These are phyloP conservation scores for Antheraea assamensis DNA, from an alignment of 2,888 invertebrate genomes.

Conservation along the genomic window DNA sequence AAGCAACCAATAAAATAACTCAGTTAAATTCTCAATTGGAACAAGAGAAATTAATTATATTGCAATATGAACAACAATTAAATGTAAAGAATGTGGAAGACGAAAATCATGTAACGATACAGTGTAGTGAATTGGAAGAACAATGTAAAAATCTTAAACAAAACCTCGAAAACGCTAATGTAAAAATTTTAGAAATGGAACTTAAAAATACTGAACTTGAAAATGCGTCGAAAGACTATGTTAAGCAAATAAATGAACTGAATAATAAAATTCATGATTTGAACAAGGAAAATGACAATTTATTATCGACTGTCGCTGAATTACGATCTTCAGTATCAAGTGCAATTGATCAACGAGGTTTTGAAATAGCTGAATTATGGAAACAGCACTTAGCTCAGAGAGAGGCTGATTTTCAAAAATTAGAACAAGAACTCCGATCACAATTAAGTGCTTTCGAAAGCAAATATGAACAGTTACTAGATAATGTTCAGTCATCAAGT, in stretches of 20 bases:
- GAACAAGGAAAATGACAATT: constrained; percentile 70
- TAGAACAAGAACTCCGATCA: constrained; percentile 73
- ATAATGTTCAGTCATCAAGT: constrained; percentile 70
- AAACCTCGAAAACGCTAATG: constrained; percentile 62
- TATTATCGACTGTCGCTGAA: constrained; percentile 72
- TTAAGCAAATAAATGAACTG: constrained; percentile 55
- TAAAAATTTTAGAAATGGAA: constrained; percentile 60
- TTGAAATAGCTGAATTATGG: constrained; percentile 87
- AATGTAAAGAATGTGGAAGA: constrained; percentile 30
- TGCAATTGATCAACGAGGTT: constrained; percentile 85
- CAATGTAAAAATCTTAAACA: constrained; percentile 51
- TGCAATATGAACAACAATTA: constrained; percentile 40
- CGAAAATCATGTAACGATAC: constrained; percentile 41
- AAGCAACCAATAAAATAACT: constrained; percentile 42
- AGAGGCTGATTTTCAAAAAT: constrained; percentile 83
- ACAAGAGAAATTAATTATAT: constrained; percentile 37
- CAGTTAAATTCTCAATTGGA: constrained; percentile 50
- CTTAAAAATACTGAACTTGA: constrained; percentile 45
- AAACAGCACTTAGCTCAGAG: constrained; percentile 85
- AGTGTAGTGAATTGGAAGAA: constrained; percentile 51
- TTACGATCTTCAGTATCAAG: constrained; percentile 72
- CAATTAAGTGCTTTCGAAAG: constrained; percentile 78
- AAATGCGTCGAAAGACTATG: constrained; percentile 42
- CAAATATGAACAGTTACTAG: constrained; percentile 73
- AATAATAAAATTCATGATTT: constrained; percentile 61